A percentile compares a stretch with the other conserved stretches of the same genome.
These are phyloP conservation scores for Doryteuthis pealeii DNA, from an alignment of 1,140 invertebrate genomes.

Conservation along the genomic window DNA sequence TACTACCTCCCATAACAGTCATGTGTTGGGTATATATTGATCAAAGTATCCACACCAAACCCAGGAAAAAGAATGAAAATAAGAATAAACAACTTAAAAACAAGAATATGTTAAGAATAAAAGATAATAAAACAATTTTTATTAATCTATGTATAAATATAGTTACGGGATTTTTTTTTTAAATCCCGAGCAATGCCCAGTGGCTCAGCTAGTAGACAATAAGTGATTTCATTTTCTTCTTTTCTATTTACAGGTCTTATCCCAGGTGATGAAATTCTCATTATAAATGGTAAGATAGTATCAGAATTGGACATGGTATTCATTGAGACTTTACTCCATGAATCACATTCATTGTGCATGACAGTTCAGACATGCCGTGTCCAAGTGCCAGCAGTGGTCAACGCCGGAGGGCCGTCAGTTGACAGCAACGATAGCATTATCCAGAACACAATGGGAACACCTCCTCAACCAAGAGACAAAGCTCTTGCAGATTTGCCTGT, in stretches of 20 bases:
- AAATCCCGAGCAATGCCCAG: too few species aligned
- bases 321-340: constrained; percentile 89
- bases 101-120: too few species aligned
- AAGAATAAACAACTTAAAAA: too few species aligned
- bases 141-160: too few species aligned
- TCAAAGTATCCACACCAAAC: too few species aligned
- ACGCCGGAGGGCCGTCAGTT: constrained; percentile 38
- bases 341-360: constrained; percentile 92
- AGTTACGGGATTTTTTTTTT: too few species aligned
- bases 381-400: constrained; percentile 71
- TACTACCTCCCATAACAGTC: too few species aligned
- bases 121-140: too few species aligned
- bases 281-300: constrained; percentile 96
- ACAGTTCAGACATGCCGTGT: constrained; percentile 96
- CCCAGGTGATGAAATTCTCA: constrained; percentile 97
- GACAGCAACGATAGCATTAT: constrained; percentile 78
- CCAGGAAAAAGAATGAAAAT: too few species aligned
- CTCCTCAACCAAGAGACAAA: constrained; percentile 90
- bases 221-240: neutral
- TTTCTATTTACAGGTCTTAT: constrained; percentile 76
- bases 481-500: constrained; percentile 95
- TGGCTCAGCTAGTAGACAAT: too few species aligned
- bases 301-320: constrained; percentile 99
- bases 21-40: too few species aligned
- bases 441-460: constrained; percentile 91